Percentiles rank a stretch among this genome's conserved stretches.
These are phyloP conservation scores for Agrilus planipennis DNA, from an alignment of 1,140 invertebrate genomes.

Conservation along the genomic window DNA sequence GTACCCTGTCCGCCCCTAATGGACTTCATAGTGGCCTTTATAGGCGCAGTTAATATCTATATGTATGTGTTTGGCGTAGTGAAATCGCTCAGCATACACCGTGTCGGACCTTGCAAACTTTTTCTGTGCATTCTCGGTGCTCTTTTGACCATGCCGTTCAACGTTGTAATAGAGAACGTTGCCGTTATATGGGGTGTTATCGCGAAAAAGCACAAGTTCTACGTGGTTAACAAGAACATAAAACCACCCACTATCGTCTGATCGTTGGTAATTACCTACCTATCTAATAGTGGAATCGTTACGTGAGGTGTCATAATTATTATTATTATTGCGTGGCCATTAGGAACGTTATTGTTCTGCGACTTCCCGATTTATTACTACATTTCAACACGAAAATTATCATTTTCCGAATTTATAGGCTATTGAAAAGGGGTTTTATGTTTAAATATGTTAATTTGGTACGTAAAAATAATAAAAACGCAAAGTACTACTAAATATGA, in stretches of 20 bases:
- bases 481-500: too few species aligned
- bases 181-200: conserved; percentile 87
- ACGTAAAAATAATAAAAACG: too few species aligned
- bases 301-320: too few species aligned
- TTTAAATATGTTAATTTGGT: too few species aligned
- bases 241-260: conserved; percentile 46
- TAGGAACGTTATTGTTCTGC: too few species aligned
- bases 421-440: too few species aligned
- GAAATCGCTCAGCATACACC: conserved; percentile 83
- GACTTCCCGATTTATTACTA: too few species aligned
- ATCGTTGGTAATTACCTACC: too few species aligned
- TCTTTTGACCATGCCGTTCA: conserved; percentile 81
- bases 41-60: conserved; percentile 85
- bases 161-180: conserved; percentile 86
- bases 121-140: conserved; percentile 70
- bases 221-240: conserved; percentile 87
- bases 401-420: too few species aligned
- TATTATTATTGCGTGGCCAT: too few species aligned
- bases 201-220: conserved; percentile 90
- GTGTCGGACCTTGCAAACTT: conserved; percentile 71
- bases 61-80: conserved; percentile 95
- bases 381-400: too few species aligned
- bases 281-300: too few species aligned
- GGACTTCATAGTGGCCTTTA: conserved; percentile 79
- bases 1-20: conserved; percentile 73